A percentile compares a stretch with the other conserved stretches of the same genome.
These are phyloP conservation scores for Oikopleura dioica DNA, from an alignment of 23 tunicate genomes.

Conservation along the genomic window DNA sequence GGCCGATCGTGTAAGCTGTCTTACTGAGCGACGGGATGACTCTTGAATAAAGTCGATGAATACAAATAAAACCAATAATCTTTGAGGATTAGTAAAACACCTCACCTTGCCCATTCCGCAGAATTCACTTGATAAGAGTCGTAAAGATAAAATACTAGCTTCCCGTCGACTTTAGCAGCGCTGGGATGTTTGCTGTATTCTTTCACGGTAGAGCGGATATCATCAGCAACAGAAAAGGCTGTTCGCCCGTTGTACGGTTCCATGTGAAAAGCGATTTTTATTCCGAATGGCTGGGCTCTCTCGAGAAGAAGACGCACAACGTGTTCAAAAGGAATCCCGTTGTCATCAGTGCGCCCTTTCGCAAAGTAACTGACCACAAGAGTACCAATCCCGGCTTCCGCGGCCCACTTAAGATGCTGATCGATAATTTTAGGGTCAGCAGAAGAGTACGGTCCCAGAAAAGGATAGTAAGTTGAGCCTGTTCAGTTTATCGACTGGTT, in stretches of 20 bases:
- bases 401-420: slow-evolving; percentile 24
- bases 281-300: slow-evolving; percentile 21
- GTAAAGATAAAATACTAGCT: slow-evolving; percentile 49
- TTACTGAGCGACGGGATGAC: slow-evolving; percentile 20
- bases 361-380: slow-evolving; percentile 69
- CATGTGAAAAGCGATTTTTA: slow-evolving; percentile 73
- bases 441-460: slow-evolving; percentile 57
- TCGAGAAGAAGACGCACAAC: slow-evolving; percentile 22
- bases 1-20: slow-evolving; percentile 35
- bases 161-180: not conserved
- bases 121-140: slow-evolving; percentile 39
- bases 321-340: slow-evolving; percentile 36
- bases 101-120: slow-evolving; percentile 25
- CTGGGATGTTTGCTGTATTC: slow-evolving; percentile 7
- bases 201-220: slow-evolving; percentile 21
- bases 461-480: slow-evolving; percentile 73
- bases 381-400: slow-evolving; percentile 50
- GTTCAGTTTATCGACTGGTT: too few relatives aligned
- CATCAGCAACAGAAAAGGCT: slow-evolving; percentile 32
- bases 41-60: too few relatives aligned
- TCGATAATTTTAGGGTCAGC: slow-evolving; percentile 15
- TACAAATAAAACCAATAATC: too few relatives aligned
- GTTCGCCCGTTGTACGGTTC: slow-evolving; percentile 55
- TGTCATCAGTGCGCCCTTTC: slow-evolving; percentile 29
- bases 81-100: too few relatives aligned